phyloP scores from a whole-genome alignment of 2,888 invertebrate genomes.

The Epistrophe eligans region DNA sequence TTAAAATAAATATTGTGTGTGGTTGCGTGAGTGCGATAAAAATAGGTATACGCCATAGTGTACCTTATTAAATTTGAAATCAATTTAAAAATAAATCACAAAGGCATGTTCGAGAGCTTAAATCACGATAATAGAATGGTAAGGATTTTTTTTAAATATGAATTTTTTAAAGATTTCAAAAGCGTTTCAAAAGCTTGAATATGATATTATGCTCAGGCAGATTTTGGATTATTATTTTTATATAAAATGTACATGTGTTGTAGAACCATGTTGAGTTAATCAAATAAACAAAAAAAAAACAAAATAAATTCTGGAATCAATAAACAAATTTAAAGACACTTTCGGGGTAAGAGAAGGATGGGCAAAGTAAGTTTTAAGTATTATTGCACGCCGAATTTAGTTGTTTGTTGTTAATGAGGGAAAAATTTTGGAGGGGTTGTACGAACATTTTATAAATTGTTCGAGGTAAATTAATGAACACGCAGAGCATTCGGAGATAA shows the following conservation, averaged over 20 bases:
- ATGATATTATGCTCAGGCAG: too few species aligned
- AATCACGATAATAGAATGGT: neutral
- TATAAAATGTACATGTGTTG: neutral
- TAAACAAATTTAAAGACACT: neutral
- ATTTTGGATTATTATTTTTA: too few species aligned
- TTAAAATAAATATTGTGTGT: neutral
- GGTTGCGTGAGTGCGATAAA: neutral
- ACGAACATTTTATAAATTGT: too few species aligned
- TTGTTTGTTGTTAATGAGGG: too few species aligned
- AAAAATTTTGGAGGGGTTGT: too few species aligned
- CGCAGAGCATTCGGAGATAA: too few species aligned
- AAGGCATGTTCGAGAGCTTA: neutral
- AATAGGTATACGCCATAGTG: constrained; percentile 12
- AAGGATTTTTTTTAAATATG: neutral
- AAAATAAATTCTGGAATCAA: neutral
- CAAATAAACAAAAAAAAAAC: neutral
- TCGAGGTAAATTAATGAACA: too few species aligned
- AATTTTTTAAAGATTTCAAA: too few species aligned
- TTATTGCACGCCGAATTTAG: neutral
- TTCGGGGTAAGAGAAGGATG: neutral
- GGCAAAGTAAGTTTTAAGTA: neutral
- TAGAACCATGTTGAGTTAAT: neutral
- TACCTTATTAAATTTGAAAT: neutral
- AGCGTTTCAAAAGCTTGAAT: too few species aligned
- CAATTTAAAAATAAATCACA: neutral